Percentiles rank a stretch among this genome's conserved stretches.
These are phyloP conservation scores for Lacerta agilis DNA, from an alignment of 2,797 vertebrate genomes.

Conservation along the genomic window DNA sequence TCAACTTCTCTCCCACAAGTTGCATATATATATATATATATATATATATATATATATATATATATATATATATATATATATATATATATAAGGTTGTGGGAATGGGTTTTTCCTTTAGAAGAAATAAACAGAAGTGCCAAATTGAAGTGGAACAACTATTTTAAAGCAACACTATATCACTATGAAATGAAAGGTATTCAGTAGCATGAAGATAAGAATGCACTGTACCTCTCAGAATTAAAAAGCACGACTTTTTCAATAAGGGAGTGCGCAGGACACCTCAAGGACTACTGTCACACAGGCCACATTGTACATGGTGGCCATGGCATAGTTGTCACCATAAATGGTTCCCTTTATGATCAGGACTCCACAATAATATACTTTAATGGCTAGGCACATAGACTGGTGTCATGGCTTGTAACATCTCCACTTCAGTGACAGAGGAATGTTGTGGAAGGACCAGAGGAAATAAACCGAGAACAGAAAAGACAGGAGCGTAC, in stretches of 20 bases:
- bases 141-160: fast-evolving
- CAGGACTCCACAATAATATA: background rate
- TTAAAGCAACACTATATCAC: background rate
- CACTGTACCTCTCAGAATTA: background rate
- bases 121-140: fast-evolving
- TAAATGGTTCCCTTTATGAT: no score
- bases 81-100: background rate
- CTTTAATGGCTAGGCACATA: background rate
- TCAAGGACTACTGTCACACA: background rate
- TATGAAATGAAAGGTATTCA: background rate
- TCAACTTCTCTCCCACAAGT: background rate
- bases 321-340: background rate
- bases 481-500: background rate
- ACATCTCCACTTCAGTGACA: background rate
- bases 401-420: background rate
- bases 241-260: background rate
- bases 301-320: background rate
- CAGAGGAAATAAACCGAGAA: background rate
- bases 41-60: no score
- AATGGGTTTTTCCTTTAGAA: background rate
- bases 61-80: no score
- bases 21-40: no score
- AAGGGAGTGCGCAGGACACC: background rate
- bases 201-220: no score
- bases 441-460: background rate